Base-by-base conservation (phyloP, 2,113 vertebrate species). In the Eulemur rufifrons region DNA sequence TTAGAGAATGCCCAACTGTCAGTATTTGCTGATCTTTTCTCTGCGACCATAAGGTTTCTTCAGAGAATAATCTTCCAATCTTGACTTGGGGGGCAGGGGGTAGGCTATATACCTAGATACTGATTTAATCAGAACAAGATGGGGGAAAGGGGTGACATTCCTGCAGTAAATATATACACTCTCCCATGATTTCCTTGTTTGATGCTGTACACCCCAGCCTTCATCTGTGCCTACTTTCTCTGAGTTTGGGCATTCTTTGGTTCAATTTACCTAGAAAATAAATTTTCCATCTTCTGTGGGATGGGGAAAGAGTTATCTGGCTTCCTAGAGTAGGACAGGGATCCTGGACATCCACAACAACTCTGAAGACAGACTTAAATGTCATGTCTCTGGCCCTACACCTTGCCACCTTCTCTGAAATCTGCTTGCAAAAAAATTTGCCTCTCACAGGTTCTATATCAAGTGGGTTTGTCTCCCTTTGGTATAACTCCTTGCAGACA, bases 221-320 rank as follows among this genome's bases (percentile, higher is more conserved):
- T 83, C 61, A 63, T 52, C n/a, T 69, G 21, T 54, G 71, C 8
- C 78, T 86, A 25, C 7, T 61, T 85, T 89, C 13, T 84, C 52
- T 69, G 45, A 89, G 25, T 69, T 74, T 91, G 12, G 63, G 71
- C 29, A 11, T 84, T 39, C 54, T 54, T 56, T 93, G 59, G 18
- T 69, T 81, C 27, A 77, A 10, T 68, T 89, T 80, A 89, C n/a
- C 27, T 17, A 94, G 54, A 90, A 96, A 94, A 87, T 66, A 69
- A 66, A 89, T 25, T 86, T 94, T 66, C 25, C 18, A 14, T 90
- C 34, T 52, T 90, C 23, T 74, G n/a, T 94, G 59, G 59, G 12
- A 54, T 34, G 8, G 17, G 6, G 17, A 12, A 84, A 86, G 37
- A 56, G 7, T 82, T 50, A 95, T 13, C 8, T 52, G 39, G 47